These are phyloP conservation scores for Malurus leucopterus DNA, from an alignment of 2,797 vertebrate species.

Conservation along the genomic window DNA sequence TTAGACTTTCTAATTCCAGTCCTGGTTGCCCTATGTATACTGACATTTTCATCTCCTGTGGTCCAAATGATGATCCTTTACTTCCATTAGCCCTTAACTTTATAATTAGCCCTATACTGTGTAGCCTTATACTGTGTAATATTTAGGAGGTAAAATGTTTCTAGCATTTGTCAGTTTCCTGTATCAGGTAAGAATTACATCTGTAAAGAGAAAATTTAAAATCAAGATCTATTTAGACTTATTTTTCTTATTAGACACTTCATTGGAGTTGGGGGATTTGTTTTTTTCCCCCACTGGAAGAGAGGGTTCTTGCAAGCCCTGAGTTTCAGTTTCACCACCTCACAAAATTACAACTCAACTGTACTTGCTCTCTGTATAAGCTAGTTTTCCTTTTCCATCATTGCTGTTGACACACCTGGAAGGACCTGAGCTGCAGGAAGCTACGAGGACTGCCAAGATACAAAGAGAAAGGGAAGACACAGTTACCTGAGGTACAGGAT, in stretches of 20 bases:
- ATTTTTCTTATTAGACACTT: not conserved
- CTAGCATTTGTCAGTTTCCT: not conserved
- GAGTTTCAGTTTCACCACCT: not conserved
- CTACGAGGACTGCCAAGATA: not conserved
- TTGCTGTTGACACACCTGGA: not conserved
- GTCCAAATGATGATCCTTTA: not conserved
- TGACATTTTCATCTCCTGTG: not conserved
- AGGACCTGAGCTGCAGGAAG: not conserved
- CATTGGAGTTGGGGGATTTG: not conserved
- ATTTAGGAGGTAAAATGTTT: not conserved
- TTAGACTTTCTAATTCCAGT: not conserved
- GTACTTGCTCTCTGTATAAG: not conserved
- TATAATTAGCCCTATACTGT: not conserved
- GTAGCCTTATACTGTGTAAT: not conserved
- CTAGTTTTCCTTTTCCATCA: not conserved
- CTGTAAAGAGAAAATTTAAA: not conserved
- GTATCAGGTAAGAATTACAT: not conserved
- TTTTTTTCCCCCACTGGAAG: not conserved
- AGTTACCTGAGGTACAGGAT: not conserved
- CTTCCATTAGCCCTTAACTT: not conserved
- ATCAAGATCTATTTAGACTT: not conserved
- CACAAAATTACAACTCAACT: not conserved
- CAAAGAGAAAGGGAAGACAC: not conserved
- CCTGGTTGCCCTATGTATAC: not conserved
- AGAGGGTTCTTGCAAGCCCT: not conserved